These are phyloP conservation scores for Anoplopoma fimbria DNA, from an alignment of 2,113 vertebrate species.

Conservation along the genomic window DNA sequence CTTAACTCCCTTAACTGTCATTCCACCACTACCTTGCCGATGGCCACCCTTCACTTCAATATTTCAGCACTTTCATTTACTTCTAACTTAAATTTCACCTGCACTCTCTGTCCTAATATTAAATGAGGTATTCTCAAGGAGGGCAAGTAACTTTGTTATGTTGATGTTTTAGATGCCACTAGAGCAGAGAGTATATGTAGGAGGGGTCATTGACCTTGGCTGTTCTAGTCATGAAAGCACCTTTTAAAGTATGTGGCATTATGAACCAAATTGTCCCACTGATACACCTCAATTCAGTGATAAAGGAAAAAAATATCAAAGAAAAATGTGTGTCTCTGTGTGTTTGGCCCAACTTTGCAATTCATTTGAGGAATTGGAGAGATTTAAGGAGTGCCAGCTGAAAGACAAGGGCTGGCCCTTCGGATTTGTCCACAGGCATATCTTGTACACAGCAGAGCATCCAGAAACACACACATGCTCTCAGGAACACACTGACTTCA, in stretches of 20 bases:
- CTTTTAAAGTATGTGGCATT: background rate
- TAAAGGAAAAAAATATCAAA: background rate
- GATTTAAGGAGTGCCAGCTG: constrained; percentile 68
- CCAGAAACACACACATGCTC: background rate
- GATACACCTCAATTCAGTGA: background rate
- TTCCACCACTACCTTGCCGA: constrained; percentile 3
- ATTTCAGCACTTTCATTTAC: constrained; percentile 59
- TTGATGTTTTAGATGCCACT: constrained; percentile 44
- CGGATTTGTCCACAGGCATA: background rate
- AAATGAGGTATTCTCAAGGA: constrained; percentile 43
- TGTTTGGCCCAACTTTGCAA: constrained; percentile 33
- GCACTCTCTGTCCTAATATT: constrained; percentile 52
- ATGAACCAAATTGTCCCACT: constrained; percentile 2
- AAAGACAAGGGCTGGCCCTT: constrained; percentile 70
- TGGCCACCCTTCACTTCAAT: constrained; percentile 26
- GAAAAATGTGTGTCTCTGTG: constrained; percentile 12
- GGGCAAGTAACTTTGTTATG: constrained; percentile 61
- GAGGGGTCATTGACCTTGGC: constrained; percentile 24
- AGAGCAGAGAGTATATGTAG: background rate
- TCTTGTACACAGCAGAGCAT: background rate
- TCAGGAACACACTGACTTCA: constrained; percentile 7
- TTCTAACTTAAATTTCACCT: constrained; percentile 40
- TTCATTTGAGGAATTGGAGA: constrained; percentile 62
- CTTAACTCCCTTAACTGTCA: background rate
- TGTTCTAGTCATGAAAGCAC: constrained; percentile 11